phyloP scores from a whole-genome alignment of 2,113 vertebrate species.

The Ciconia boyciana region DNA sequence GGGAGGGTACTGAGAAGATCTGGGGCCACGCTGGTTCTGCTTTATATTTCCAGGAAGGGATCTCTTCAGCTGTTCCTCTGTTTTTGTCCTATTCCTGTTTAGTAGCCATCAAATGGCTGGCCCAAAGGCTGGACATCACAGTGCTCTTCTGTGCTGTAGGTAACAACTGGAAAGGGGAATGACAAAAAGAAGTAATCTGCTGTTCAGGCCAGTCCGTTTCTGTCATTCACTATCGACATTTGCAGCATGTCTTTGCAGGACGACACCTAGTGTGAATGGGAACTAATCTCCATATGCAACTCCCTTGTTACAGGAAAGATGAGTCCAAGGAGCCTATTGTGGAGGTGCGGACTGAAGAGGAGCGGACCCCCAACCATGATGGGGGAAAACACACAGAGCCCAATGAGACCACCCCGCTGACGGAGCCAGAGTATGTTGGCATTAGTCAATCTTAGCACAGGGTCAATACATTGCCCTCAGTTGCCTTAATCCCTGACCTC shows the following conservation, averaged over 20 bases:
- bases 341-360: conserved; percentile 92
- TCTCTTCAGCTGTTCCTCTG: not conserved
- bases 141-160: not conserved
- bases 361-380: conserved; percentile 92
- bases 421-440: conserved; percentile 92
- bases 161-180: not conserved
- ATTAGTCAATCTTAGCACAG: not conserved
- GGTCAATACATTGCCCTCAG: not conserved
- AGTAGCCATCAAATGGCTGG: not conserved
- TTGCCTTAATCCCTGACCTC: not conserved
- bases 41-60: not conserved
- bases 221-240: fast-evolving
- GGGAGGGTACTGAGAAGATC: not conserved
- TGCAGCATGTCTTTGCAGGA: not conserved
- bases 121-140: not conserved
- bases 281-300: not conserved
- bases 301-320: conserved; percentile 83
- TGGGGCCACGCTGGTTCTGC: not conserved
- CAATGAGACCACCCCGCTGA: conserved; percentile 95
- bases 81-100: fast-evolving
- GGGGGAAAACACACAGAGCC: conserved; percentile 92
- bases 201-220: too few relatives aligned
- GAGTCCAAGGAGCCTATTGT: conserved; percentile 98
- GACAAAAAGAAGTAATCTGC: not conserved
- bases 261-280: not conserved